Conservation (phyloP, 2,888 invertebrate genomes). For the Nezara viridula region DNA sequence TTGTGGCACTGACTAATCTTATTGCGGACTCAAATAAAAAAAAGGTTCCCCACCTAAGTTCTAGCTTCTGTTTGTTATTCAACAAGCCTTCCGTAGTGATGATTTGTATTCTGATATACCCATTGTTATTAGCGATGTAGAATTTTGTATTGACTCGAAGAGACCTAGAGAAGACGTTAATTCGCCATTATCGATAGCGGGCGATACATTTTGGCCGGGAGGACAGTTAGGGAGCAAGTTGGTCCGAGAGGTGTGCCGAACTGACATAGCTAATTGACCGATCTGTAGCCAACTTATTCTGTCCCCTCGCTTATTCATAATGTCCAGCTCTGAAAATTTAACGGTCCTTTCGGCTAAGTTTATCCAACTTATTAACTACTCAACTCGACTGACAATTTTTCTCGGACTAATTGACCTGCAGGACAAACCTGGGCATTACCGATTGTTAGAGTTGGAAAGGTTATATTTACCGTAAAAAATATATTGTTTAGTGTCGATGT, state of each 20-base stretch:
- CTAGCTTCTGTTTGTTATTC: too few species aligned
- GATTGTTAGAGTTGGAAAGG: not conserved
- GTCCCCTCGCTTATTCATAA: conserved; percentile 18
- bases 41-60: too few species aligned
- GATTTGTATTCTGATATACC: not conserved
- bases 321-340: not conserved
- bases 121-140: not conserved
- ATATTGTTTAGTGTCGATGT: too few species aligned
- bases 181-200: not conserved
- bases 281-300: conserved; percentile 1
- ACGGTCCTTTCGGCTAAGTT: not conserved
- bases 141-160: too few species aligned
- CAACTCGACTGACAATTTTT: not conserved
- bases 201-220: not conserved
- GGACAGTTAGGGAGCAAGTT: not conserved
- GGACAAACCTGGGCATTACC: not conserved
- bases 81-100: too few species aligned
- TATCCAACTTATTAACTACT: conserved; percentile 24
- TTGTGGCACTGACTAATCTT: too few species aligned
- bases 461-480: not conserved
- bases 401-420: not conserved
- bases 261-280: conserved; percentile 35
- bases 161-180: not conserved
- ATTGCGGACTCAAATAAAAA: too few species aligned
- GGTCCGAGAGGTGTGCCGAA: not conserved